Evolutionary conservation across 2,888 invertebrate species (phyloP).

Genomic region (Sisyra terminalis): DNA sequence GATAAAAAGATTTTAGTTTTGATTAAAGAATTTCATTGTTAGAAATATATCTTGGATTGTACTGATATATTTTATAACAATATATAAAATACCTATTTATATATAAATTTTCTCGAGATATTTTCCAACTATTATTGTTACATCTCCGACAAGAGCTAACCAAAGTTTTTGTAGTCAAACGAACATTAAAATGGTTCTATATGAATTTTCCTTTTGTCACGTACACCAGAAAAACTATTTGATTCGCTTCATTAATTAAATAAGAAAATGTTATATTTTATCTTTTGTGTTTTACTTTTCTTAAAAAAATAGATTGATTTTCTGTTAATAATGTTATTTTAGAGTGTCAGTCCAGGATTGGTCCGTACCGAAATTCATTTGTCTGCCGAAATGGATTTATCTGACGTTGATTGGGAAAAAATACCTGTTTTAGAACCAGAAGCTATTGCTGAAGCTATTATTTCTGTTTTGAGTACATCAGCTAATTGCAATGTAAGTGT

Average conservation of each 20-base stretch:
- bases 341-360: conserved; percentile 2
- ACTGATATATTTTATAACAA: too few relatives aligned
- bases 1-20: too few relatives aligned
- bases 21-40: too few relatives aligned
- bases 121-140: too few relatives aligned
- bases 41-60: too few relatives aligned
- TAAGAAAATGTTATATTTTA: not conserved
- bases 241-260: not conserved
- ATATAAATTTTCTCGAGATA: too few relatives aligned
- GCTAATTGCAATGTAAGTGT: conserved; percentile 1
- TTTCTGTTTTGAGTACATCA: not conserved
- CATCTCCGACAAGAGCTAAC: too few relatives aligned
- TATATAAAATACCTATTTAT: too few relatives aligned
- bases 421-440: not conserved
- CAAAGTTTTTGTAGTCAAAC: too few relatives aligned
- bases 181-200: too few relatives aligned
- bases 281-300: not conserved
- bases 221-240: too few relatives aligned
- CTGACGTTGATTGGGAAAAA: not conserved
- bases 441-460: not conserved
- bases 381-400: not conserved
- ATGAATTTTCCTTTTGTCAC: too few relatives aligned
- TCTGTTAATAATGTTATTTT: not conserved
- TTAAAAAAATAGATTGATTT: not conserved
- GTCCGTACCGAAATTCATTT: not conserved